Conservation (phyloP, 2,888 invertebrate species). For the Netelia melanura region DNA sequence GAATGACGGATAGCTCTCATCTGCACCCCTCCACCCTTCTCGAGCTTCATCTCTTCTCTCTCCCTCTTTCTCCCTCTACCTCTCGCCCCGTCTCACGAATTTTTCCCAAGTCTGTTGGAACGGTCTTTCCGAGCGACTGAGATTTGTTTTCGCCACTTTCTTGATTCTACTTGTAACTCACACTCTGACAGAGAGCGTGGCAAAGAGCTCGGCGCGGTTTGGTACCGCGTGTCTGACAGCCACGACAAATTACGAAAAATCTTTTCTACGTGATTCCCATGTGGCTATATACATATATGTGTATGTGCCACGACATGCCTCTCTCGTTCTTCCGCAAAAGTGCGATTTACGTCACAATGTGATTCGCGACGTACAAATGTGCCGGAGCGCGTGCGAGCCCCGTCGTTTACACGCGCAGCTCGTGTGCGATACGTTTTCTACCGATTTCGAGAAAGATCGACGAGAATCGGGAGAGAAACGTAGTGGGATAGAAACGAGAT, state of each 20-base stretch:
- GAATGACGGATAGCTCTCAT: constrained; percentile 45
- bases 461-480: neutral
- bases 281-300: neutral
- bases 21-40: neutral
- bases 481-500: constrained; percentile 23
- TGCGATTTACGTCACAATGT: constrained; percentile 2
- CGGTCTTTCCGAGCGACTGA: constrained; percentile 6
- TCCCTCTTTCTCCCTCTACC: neutral
- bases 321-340: neutral
- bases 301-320: neutral
- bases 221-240: constrained; percentile 48
- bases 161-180: constrained; percentile 56
- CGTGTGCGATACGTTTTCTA: constrained; percentile 13
- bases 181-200: neutral
- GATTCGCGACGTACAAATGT: neutral
- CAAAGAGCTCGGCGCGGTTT: neutral
- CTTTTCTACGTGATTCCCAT: constrained; percentile 63
- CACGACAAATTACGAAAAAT: constrained; percentile 71
- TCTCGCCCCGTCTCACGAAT: neutral
- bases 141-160: constrained; percentile 54
- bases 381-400: neutral
- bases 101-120: neutral
- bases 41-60: neutral
- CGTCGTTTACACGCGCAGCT: too few species aligned
- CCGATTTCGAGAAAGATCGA: constrained; percentile 37